Evolutionary conservation across 2,797 vertebrate species (phyloP), one percentile per base, ranked within the genome.

Genomic region (Anas bernieri): DNA sequence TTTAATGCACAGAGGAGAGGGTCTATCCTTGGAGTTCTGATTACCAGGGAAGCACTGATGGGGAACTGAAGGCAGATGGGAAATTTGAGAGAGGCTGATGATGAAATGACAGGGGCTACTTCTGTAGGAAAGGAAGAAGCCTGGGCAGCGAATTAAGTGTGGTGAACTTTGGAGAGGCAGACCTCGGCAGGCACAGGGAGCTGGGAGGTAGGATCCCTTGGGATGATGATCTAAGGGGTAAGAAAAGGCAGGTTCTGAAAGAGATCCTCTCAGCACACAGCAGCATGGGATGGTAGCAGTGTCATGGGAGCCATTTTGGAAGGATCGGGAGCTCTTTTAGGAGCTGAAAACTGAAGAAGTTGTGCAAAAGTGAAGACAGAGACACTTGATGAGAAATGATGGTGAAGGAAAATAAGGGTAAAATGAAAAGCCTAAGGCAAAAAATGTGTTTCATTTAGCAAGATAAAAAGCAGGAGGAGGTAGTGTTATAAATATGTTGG

Each of bases 131-230:
- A 17, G 46, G 46, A 35, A 6, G 41, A 13, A 11, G 22, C 75
- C 9, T 1, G 9, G 81, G 22, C 62, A 67, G 76, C 39, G 2
- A 0, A 7, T 11, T 3, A 8, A 35, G n/a, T 0, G 3, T 8
- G 52, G 1, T 25, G 8, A 23, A 22, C 11, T 45, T 50, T 16
- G 25, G 72, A 46, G 70, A 23, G 43, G 56, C 25, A 2, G 20
- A 14, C 4, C 35, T 26, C 35, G 2, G n/a, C 2, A 30, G 48
- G 2, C 2, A 5, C 9, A 2, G 46, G 43, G 28, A 45, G 9
- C 46, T 13, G 52, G 75, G 37, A 66, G 35, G 54, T 2, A 2
- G 52, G 6, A 23, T 35, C 33, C 58, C 54, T 11, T 6, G 76
- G 67, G 15, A 7, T 30, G 58, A 1, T 25, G 39, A 14, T 55